Base-by-base conservation (phyloP, 2,888 invertebrate species). In the Iselma pallidipennis region DNA sequence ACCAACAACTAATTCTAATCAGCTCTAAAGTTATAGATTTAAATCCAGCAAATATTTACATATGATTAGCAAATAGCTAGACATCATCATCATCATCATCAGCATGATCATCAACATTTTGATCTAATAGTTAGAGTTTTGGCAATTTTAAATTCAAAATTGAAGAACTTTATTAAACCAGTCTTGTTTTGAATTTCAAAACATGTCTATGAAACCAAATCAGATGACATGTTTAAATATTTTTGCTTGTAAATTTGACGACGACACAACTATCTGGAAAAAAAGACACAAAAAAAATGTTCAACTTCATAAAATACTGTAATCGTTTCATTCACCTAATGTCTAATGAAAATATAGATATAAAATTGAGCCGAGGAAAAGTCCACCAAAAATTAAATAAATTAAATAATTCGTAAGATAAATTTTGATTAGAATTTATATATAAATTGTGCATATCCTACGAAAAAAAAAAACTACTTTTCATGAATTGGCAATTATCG, bases 181-280 rank as follows among this genome's bases (percentile, higher is more conserved):
- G 42, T 42, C 42, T 21, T 42, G 12, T 42, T 42, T 42, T 21
- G 21, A 42, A 42, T 42, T 42, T 42, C 19, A 42, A 42, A 42
- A 42, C 16, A 37, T 37, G 37, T 37, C 37, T 33, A 33, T 33
- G 33, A n/a, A 33, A 33, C 12, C 59, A 61, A 61, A 55, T 50
- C 49, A 61, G 58, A 55, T 12, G 33, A 33, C n/a, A 33, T 4
- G 33, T 33, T n/a, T 33, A n/a, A 33, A 5, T n/a, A n/a, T n/a
- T 26, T 29, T 29, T 29, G 10, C 5, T 12, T 1, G 12, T 29
- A 29, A 29, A 29, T 29, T 29, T 29, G 12, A 10, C 12, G 12
- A 29, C 1, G 5, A 29, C 12, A 29, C 29, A 29, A 29, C 10
- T 12, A 2, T 29, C 12, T 29, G 10, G 29, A 29, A 5, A 29